These are phyloP conservation scores for Scaptomyza pallida DNA, from an alignment of 1,140 invertebrate species.

Conservation along the genomic window DNA sequence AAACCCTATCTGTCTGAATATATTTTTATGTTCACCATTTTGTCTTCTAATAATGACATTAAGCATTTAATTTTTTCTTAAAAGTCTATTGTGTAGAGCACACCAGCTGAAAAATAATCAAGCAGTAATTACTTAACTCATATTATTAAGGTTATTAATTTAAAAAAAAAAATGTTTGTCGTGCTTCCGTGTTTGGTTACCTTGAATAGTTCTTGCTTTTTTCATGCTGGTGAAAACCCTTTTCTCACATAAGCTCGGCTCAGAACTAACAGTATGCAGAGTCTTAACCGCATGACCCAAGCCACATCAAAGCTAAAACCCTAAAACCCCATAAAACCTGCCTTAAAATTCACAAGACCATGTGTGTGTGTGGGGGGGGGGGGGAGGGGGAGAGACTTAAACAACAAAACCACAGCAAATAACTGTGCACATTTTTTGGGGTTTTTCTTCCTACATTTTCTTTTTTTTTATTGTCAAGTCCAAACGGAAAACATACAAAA, in stretches of 20 bases:
- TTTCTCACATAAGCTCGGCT: conserved; percentile 11
- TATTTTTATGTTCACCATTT: too few relatives aligned
- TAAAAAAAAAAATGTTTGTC: neutral
- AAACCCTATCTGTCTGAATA: too few relatives aligned
- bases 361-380: conserved; percentile 5
- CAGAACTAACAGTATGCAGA: conserved; percentile 13
- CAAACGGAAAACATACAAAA: conserved; percentile 29
- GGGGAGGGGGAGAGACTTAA: conserved; percentile 27
- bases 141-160: neutral
- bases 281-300: conserved; percentile 28
- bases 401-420: conserved; percentile 50
- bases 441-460: conserved; percentile 27
- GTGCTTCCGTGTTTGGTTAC: neutral
- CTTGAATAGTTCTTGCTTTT: neutral
- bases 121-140: too few relatives aligned
- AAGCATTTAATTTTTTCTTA: too few relatives aligned
- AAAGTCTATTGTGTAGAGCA: too few relatives aligned
- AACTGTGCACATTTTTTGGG: conserved; percentile 50
- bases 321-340: conserved; percentile 42
- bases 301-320: conserved; percentile 62
- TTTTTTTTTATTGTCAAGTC: conserved; percentile 22
- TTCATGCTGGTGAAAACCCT: neutral
- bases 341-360: conserved; percentile 54
- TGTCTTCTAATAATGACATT: too few relatives aligned
- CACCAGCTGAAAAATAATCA: too few relatives aligned